A percentile compares a stretch with the other conserved stretches of the same genome.
Conservation (phyloP, 2,797 vertebrate species). For the Taeniopygia guttata region DNA sequence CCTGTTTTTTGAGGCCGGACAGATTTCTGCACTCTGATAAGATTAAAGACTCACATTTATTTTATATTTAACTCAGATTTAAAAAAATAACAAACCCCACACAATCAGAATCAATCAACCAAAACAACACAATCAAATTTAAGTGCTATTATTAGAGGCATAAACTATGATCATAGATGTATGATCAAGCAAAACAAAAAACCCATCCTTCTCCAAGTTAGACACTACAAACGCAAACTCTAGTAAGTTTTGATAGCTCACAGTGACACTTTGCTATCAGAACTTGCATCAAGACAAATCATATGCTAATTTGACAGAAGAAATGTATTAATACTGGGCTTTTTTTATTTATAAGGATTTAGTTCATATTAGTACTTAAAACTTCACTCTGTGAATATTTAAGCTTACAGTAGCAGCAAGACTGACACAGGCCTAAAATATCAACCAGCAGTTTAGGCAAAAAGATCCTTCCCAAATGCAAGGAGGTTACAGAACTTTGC, state of each 20-base stretch:
- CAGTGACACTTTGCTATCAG: not conserved
- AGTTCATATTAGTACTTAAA: not conserved
- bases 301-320: not conserved
- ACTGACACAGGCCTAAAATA: not conserved
- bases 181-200: not conserved
- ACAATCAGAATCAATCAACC: not conserved
- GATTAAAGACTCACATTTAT: not conserved
- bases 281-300: not conserved
- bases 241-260: not conserved
- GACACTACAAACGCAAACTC: not conserved
- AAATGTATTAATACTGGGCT: not conserved
- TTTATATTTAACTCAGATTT: not conserved
- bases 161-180: not conserved
- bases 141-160: not conserved
- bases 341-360: not conserved
- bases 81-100: too few relatives aligned
- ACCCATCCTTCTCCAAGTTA: accelerated
- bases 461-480: not conserved
- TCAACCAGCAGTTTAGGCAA: not conserved
- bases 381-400: not conserved
- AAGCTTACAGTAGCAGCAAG: not conserved
- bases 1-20: not conserved
- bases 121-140: not conserved
- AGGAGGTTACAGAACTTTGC: not conserved
- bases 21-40: not conserved